These are phyloP conservation scores for Micromys minutus DNA, from an alignment of 2,113 vertebrate genomes.

Conservation along the genomic window DNA sequence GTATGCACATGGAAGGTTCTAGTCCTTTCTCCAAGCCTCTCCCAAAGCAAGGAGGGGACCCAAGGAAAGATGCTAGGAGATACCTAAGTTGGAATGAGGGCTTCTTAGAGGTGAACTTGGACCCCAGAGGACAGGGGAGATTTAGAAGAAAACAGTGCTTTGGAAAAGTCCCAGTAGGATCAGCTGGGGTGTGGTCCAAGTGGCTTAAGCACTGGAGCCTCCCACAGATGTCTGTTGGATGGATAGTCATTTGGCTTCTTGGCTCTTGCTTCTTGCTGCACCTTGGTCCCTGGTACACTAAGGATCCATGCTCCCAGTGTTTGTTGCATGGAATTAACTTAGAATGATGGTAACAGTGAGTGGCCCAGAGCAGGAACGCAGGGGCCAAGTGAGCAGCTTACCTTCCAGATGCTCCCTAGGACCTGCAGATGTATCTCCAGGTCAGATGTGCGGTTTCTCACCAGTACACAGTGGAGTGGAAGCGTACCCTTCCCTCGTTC, in stretches of 20 bases:
- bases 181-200: background rate
- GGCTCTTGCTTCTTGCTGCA: background rate
- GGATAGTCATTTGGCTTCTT: background rate
- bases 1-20: background rate
- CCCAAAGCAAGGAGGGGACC: background rate
- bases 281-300: background rate
- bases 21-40: too few relatives aligned
- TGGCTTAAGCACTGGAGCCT: background rate
- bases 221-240: background rate
- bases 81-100: background rate
- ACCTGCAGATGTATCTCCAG: accelerated
- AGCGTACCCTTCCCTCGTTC: background rate
- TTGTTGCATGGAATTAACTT: background rate
- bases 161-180: background rate
- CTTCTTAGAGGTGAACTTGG: background rate
- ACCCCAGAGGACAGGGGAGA: background rate
- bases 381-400: background rate
- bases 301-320: background rate
- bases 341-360: background rate
- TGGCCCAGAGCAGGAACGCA: background rate
- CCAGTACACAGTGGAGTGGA: too few relatives aligned
- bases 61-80: background rate
- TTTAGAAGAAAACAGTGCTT: background rate
- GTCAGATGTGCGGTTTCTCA: background rate
- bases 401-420: background rate